Percentiles rank a stretch among this genome's conserved stretches.
Conservation (phyloP, 2,888 invertebrate species). For the Allacma fusca region DNA sequence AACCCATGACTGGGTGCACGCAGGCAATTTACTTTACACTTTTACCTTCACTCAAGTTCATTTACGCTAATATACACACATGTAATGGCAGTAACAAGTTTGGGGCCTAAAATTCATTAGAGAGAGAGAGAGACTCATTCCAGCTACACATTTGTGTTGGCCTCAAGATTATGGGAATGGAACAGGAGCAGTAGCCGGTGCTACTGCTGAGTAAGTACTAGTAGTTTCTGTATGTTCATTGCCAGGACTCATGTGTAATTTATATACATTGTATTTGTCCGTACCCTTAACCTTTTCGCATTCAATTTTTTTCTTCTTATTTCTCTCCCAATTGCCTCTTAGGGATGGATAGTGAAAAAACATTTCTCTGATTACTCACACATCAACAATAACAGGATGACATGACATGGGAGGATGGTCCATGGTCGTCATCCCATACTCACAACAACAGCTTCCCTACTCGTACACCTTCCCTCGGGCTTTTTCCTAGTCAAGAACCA, state of each 20-base stretch:
- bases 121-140: neutral
- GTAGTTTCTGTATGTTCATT: neutral
- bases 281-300: conserved; percentile 16
- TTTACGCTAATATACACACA: conserved; percentile 1
- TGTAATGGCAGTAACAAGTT: neutral
- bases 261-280: neutral
- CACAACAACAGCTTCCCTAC: neutral
- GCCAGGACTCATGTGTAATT: neutral
- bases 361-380: conserved; percentile 38
- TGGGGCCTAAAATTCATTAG: neutral
- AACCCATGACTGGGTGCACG: neutral
- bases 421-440: conserved; percentile 8
- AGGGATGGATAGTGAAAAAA: neutral
- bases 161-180: neutral
- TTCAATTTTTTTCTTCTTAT: neutral
- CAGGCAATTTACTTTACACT: neutral
- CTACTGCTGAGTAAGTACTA: neutral
- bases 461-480: neutral
- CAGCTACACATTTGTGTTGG: neutral
- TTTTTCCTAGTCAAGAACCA: too few species aligned
- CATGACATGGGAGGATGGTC: conserved; percentile 39
- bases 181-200: neutral
- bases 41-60: conserved; percentile 2
- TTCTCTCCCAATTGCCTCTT: neutral
- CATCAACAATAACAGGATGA: conserved; percentile 32